A percentile compares a stretch with the other conserved stretches of the same genome.
Conservation (phyloP, 2,888 invertebrate species). For the Alloplasta piceator region DNA sequence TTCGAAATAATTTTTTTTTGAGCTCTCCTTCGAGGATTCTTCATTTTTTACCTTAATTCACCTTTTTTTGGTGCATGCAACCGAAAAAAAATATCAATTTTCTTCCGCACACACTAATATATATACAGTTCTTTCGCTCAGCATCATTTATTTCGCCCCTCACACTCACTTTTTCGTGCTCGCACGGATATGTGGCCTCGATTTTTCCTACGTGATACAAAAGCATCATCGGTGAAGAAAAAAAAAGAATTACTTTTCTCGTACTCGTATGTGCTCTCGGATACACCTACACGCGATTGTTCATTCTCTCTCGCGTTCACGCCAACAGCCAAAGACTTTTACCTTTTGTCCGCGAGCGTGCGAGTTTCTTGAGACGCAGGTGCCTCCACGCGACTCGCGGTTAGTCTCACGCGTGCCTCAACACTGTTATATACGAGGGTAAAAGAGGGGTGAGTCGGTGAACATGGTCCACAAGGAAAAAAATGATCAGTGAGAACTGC, state of each 20-base stretch:
- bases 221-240: constrained; percentile 21
- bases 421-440: constrained; percentile 1
- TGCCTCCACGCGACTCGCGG: constrained; percentile 15
- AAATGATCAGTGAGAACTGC: too few species aligned
- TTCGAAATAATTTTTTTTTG: too few species aligned
- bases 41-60: too few species aligned
- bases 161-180: constrained; percentile 28
- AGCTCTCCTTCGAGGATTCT: too few species aligned
- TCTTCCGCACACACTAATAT: neutral
- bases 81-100: too few species aligned
- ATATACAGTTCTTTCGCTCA: neutral
- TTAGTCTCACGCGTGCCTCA: constrained; percentile 43
- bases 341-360: constrained; percentile 46
- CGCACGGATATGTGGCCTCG: constrained; percentile 40
- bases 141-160: constrained; percentile 13
- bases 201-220: constrained; percentile 31
- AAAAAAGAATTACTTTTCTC: constrained; percentile 11
- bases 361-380: constrained; percentile 41
- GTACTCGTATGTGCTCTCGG: neutral
- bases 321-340: constrained; percentile 34
- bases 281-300: constrained; percentile 29
- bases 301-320: constrained; percentile 37
- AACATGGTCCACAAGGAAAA: too few species aligned
- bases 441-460: too few species aligned
- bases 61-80: too few species aligned